Evolutionary conservation across 1,140 invertebrate genomes (phyloP).

Genomic region (Sinella curviseta): DNA sequence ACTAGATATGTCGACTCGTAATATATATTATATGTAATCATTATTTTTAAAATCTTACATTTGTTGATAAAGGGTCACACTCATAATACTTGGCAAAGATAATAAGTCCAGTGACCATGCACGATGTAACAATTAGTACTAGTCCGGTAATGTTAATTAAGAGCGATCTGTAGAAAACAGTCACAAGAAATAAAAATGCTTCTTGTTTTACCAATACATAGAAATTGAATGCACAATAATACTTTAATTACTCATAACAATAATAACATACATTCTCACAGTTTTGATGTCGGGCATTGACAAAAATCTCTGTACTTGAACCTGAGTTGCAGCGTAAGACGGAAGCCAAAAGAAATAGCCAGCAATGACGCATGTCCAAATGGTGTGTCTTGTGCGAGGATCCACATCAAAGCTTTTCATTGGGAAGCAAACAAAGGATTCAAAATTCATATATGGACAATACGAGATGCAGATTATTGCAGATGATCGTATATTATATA

Average conservation of each 20-base stretch:
- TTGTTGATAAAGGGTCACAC: constrained; percentile 56
- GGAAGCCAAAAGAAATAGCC: constrained; percentile 47
- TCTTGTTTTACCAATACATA: too few species aligned
- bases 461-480: too few species aligned
- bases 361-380: constrained; percentile 42
- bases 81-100: constrained; percentile 58
- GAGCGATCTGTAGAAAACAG: constrained; percentile 48
- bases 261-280: constrained; percentile 33
- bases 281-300: constrained; percentile 43
- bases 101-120: constrained; percentile 55
- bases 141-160: constrained; percentile 54
- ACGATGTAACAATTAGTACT: constrained; percentile 28
- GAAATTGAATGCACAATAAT: too few species aligned
- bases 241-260: neutral
- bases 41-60: neutral
- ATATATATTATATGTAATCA: too few species aligned
- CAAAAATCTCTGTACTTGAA: constrained; percentile 44
- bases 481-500: too few species aligned
- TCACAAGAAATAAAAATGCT: neutral
- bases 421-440: neutral
- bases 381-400: constrained; percentile 38
- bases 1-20: too few species aligned
- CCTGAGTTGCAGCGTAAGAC: constrained; percentile 44
- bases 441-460: too few species aligned
- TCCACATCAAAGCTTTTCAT: constrained; percentile 41